Evolutionary conservation across 2,888 invertebrate species (phyloP).

Genomic region (Drosophila niveifrons): DNA sequence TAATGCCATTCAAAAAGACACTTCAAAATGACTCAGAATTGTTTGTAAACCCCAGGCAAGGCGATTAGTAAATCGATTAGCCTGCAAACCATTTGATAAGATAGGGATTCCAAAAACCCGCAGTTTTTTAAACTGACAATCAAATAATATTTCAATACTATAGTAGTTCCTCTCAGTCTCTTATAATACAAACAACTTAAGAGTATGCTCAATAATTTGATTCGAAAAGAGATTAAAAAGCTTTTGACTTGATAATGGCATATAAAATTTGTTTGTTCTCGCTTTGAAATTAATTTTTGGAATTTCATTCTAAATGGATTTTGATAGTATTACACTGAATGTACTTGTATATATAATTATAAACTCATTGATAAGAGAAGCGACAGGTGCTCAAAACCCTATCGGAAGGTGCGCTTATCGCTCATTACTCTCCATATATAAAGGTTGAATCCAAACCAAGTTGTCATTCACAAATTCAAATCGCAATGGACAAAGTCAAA

Average conservation of each 20-base stretch:
- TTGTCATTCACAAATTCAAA: slow-evolving; percentile 4
- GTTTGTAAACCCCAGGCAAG: not conserved
- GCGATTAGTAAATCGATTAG: not conserved
- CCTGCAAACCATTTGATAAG: not conserved
- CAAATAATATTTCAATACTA: not conserved
- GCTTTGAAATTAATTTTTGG: not conserved
- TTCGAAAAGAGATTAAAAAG: not conserved
- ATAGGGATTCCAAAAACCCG: not conserved
- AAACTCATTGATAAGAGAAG: slow-evolving; percentile 10
- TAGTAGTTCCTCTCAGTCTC: too few species aligned
- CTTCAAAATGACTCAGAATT: not conserved
- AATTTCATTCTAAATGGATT: slow-evolving; percentile 8
- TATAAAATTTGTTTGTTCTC: not conserved
- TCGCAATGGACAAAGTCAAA: slow-evolving; percentile 14
- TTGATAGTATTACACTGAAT: not conserved
- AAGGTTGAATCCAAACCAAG: not conserved
- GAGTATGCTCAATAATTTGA: not conserved
- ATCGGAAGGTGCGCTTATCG: not conserved
- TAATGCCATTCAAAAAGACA: not conserved
- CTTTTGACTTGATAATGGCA: not conserved
- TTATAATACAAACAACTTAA: too few species aligned
- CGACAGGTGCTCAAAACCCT: not conserved
- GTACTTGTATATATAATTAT: not conserved
- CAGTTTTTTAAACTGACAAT: too few species aligned
- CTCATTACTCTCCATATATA: slow-evolving; percentile 2